A percentile compares a stretch with the other conserved stretches of the same genome.
Conservation (phyloP, 2,113 vertebrate genomes). For the Calyptomena viridis region DNA sequence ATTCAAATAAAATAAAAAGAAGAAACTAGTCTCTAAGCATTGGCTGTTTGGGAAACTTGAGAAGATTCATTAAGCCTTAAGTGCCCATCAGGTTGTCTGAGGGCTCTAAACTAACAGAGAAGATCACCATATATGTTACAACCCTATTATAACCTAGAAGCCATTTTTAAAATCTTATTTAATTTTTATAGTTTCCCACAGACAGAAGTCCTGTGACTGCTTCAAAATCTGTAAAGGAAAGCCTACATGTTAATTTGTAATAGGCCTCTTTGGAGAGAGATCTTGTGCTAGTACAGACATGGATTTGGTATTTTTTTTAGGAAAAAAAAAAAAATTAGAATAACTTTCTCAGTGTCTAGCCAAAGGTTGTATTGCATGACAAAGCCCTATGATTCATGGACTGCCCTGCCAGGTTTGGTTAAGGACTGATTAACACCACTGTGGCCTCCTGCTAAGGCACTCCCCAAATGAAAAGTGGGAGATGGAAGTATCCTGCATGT, state of each 20-base stretch:
- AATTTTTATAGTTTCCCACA: background rate
- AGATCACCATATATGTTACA: background rate
- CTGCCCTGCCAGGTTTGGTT: background rate
- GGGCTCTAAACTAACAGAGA: background rate
- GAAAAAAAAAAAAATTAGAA: background rate
- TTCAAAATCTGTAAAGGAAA: background rate
- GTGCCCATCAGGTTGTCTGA: background rate
- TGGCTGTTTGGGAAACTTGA: background rate
- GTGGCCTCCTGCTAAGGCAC: background rate
- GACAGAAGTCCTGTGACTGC: background rate
- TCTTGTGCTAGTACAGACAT: background rate
- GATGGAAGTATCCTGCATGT: background rate
- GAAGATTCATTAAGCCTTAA: background rate
- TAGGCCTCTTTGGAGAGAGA: background rate
- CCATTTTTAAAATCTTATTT: background rate
- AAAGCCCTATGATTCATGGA: background rate
- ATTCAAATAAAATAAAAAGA: background rate
- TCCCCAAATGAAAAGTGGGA: background rate
- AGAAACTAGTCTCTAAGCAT: background rate
- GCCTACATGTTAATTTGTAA: background rate
- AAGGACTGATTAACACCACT: background rate
- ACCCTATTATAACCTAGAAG: background rate
- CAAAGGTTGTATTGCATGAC: background rate
- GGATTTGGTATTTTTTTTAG: background rate
- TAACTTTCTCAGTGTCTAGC: background rate